Conservation (phyloP, 2,888 invertebrate genomes). For the Dichetophora obliterata region DNA sequence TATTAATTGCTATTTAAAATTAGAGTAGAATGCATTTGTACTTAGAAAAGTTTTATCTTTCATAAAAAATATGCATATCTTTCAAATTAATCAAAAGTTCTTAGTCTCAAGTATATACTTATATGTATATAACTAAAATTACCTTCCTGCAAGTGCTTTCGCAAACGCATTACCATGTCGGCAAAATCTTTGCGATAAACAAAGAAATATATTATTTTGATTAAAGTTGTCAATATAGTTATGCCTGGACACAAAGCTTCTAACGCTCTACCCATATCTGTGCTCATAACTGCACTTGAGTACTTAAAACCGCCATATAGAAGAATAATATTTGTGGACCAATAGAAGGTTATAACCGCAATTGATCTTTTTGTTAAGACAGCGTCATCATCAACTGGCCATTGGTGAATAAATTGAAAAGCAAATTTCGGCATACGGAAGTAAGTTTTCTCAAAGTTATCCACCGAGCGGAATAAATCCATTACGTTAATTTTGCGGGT, state of each 20-base stretch:
- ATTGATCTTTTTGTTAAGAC: neutral
- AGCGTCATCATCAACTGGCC: neutral
- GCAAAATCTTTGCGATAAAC: neutral
- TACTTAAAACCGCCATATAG: neutral
- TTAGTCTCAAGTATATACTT: no score
- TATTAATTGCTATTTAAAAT: neutral
- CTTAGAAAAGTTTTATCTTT: no score
- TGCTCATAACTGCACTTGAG: neutral
- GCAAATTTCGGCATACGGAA: slow-evolving; percentile 3
- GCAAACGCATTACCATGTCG: neutral
- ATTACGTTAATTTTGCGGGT: neutral
- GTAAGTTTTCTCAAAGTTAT: neutral
- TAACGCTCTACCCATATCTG: neutral
- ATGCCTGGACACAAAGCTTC: neutral
- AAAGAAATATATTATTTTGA: neutral
- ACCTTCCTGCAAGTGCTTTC: neutral
- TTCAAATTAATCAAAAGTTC: no score
- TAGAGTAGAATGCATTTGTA: neutral
- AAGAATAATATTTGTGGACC: neutral
- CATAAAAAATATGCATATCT: no score
- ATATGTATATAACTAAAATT: neutral
- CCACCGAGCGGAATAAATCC: neutral
- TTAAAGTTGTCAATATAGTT: neutral
- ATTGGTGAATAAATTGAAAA: neutral
- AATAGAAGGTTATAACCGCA: neutral